Conservation (phyloP, 2,797 vertebrate species). For the Urophycis tenuis region DNA sequence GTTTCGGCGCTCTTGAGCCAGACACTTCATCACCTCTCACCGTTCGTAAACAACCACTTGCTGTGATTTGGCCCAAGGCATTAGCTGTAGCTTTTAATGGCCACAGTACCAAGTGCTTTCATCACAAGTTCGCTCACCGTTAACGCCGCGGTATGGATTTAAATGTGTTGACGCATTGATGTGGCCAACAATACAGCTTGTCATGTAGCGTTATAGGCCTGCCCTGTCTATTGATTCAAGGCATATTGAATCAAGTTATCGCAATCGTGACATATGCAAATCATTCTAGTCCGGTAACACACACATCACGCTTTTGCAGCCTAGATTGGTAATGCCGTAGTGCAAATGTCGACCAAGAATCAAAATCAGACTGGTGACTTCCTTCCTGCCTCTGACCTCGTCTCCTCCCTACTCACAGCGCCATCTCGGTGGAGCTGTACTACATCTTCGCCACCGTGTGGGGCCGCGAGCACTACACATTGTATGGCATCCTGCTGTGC, state of each 20-base stretch:
- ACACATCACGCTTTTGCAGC: too few species aligned
- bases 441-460: conserved; percentile 96
- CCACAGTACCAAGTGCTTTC: background rate
- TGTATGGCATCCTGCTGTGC: conserved; percentile 89
- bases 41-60: background rate
- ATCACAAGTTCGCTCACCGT: background rate
- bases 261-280: too few species aligned
- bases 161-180: too few species aligned
- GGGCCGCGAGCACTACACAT: conserved; percentile 89
- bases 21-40: background rate
- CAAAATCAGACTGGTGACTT: background rate
- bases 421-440: conserved; percentile 92
- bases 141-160: background rate
- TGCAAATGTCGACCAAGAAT: too few species aligned
- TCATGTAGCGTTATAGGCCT: too few species aligned
- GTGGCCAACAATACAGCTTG: too few species aligned
- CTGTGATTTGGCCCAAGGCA: background rate
- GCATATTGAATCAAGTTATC: too few species aligned
- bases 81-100: background rate
- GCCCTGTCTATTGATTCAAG: too few species aligned
- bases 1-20: background rate
- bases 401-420: conserved; percentile 63
- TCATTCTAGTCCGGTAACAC: too few species aligned
- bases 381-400: background rate
- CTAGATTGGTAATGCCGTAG: too few species aligned